These are phyloP conservation scores for Diplodus puntazzo DNA, from an alignment of 2,797 vertebrate genomes.

Conservation along the genomic window DNA sequence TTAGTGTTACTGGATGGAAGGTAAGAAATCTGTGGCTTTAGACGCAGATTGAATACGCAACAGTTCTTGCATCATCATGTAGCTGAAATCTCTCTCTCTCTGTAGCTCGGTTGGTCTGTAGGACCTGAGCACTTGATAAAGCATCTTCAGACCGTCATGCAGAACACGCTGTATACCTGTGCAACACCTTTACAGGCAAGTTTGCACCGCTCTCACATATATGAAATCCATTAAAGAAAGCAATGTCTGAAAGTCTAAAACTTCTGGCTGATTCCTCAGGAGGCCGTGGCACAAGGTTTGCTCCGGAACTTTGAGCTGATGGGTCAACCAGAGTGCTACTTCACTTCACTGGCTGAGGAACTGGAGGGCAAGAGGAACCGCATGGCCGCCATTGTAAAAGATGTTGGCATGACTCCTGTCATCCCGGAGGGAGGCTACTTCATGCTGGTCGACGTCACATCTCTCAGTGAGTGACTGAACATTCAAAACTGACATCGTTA, in stretches of 20 bases:
- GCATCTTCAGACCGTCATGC: conserved; percentile 96
- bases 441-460: conserved; percentile 92
- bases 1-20: conserved; percentile 97
- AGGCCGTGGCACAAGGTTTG: conserved; percentile 93
- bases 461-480: conserved; percentile 85
- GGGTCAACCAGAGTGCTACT: conserved; percentile 93
- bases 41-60: background rate
- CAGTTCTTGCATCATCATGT: background rate
- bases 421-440: conserved; percentile 98
- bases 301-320: conserved; percentile 88
- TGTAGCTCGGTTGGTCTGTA: conserved; percentile 95
- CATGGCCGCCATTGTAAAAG: conserved; percentile 88
- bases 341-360: conserved; percentile 89
- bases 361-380: conserved; percentile 92
- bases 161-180: conserved; percentile 93
- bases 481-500: background rate
- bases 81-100: conserved; percentile 38
- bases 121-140: conserved; percentile 93
- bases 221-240: background rate
- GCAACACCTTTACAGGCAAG: conserved; percentile 93
- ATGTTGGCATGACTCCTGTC: conserved; percentile 90
- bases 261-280: conserved; percentile 78
- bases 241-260: background rate
- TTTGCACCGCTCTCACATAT: background rate
- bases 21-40: conserved; percentile 73